Base-by-base conservation (phyloP, 2,797 vertebrate genomes). In the Microtus obscurus region DNA sequence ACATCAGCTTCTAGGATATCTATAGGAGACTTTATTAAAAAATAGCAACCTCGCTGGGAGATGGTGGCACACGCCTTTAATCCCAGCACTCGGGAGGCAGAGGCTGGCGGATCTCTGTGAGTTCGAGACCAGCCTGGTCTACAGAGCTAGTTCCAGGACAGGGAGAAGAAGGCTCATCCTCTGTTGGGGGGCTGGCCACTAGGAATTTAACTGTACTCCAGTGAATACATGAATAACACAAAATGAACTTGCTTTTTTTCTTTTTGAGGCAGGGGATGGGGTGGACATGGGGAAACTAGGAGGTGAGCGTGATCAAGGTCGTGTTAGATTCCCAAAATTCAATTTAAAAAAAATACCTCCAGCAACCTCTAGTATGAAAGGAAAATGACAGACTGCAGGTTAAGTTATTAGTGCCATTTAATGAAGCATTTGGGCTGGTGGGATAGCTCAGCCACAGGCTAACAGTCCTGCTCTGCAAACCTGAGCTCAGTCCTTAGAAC, bases 11-110 rank as follows among this genome's bases (percentile, higher is more conserved):
- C 61, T 23, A 89, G 37, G 67, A 23, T 80, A 25, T 91, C 85
- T 79, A 2, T 43, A 95, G 92, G n/a, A 89, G 23, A 89, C 10
- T 65, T 93, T 16, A 59, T 76, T 90, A 82, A 69, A 78, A 87
- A 59, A 29, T 1, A 87, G 45, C 34, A 76, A 73, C 29, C 45
- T 92, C n/a, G n/a, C n/a, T n/a, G n/a, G n/a, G n/a, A n/a, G n/a
- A n/a, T n/a, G n/a, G n/a, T n/a, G n/a, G n/a, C n/a, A n/a, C n/a
- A n/a, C n/a, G n/a, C n/a, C n/a, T n/a, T n/a, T n/a, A n/a, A n/a
- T n/a, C n/a, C n/a, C n/a, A n/a, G n/a, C n/a, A n/a, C n/a, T n/a
- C n/a, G n/a, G n/a, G n/a, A n/a, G n/a, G n/a, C n/a, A n/a, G n/a
- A n/a, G n/a, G n/a, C n/a, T n/a, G n/a, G n/a, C n/a, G n/a, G n/a